These are phyloP conservation scores for Neodiprion pinetum DNA, from an alignment of 1,140 invertebrate genomes.

Conservation along the genomic window DNA sequence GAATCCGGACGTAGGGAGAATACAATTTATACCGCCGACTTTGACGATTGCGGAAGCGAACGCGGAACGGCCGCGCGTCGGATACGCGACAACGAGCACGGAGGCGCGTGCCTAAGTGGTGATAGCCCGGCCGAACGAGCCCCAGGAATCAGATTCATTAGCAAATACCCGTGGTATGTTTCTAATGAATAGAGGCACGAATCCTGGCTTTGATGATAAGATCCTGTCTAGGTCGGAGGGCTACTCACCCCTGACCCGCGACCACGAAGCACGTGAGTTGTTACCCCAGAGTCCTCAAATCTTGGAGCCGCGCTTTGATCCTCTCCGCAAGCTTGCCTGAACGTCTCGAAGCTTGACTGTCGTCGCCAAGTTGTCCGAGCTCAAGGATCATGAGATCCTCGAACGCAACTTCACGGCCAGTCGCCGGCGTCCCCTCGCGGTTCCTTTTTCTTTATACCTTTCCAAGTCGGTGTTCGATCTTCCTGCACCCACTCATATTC, in stretches of 20 bases:
- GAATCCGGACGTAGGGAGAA: no score
- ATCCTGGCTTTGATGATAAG: constrained; percentile 35
- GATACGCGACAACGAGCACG: no score
- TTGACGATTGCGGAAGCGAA: no score
- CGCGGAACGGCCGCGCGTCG: no score
- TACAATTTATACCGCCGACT: no score
- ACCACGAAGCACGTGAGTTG: background rate
- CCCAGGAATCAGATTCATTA: constrained; percentile 42
- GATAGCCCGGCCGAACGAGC: constrained; percentile 22
- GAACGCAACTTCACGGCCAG: no score
- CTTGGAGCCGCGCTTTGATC: background rate
- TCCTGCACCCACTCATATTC: no score
- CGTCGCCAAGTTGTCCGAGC: background rate
- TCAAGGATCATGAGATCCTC: background rate
- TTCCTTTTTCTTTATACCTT: no score
- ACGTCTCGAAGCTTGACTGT: no score
- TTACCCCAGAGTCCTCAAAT: background rate
- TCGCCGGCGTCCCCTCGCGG: no score
- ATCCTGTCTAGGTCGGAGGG: background rate
- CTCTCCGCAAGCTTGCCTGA: background rate
- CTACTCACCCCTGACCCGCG: background rate
- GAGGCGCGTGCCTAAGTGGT: background rate
- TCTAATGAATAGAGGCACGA: constrained; percentile 34
- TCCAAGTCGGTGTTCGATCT: no score
- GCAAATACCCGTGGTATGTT: constrained; percentile 18